phyloP scores from a whole-genome alignment of 2,797 vertebrate genomes.

The Steatocranus sp. region DNA sequence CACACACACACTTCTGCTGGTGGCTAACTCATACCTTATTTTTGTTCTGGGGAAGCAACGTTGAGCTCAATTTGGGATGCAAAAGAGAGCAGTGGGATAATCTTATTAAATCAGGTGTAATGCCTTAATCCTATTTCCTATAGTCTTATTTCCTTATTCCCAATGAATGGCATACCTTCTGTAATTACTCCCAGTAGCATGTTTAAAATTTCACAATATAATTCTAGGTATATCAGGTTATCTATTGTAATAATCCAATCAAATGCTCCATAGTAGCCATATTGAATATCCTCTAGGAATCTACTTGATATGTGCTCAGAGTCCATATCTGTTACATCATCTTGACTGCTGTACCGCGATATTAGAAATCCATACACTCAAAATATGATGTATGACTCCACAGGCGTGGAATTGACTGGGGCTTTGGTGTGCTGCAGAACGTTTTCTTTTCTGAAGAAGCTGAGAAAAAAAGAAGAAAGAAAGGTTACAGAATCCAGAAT shows the following conservation, averaged over 20 bases:
- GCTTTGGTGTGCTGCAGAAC: constrained; percentile 29
- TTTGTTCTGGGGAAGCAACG: neutral
- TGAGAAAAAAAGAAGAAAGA: neutral
- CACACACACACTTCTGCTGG: neutral
- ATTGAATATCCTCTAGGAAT: constrained; percentile 52
- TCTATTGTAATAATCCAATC: constrained; percentile 59
- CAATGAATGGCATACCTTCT: neutral
- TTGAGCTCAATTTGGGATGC: neutral
- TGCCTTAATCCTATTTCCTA: neutral
- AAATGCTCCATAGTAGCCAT: constrained; percentile 42
- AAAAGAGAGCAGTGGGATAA: neutral
- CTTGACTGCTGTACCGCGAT: constrained; percentile 61
- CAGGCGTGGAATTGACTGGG: constrained; percentile 40
- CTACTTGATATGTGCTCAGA: constrained; percentile 57
- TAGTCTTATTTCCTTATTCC: neutral
- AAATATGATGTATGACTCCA: constrained; percentile 63
- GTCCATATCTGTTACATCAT: constrained; percentile 64
- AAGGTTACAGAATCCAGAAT: constrained; percentile 52
- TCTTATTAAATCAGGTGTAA: neutral
- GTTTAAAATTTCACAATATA: constrained; percentile 36
- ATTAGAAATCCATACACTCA: constrained; percentile 73
- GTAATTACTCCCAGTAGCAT: constrained; percentile 21
- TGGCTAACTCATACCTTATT: neutral
- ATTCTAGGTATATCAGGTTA: constrained; percentile 38
- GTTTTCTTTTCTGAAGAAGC: constrained; percentile 11